Conservation (phyloP, 2,113 vertebrate genomes). For the Semnornis frantzii region DNA sequence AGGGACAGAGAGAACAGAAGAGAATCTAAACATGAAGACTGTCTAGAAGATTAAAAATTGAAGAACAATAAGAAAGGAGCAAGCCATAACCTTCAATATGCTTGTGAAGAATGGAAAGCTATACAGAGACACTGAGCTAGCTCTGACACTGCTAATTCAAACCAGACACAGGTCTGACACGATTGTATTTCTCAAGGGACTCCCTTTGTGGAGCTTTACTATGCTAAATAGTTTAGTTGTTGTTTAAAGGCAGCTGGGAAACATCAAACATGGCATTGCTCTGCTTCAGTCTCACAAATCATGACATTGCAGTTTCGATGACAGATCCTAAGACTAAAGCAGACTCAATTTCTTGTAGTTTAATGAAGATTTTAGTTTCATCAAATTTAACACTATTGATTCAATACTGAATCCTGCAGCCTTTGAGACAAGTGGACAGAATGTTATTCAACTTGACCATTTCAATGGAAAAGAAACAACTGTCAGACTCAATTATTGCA, state of each 20-base stretch:
- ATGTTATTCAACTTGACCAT: background rate
- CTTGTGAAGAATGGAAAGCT: background rate
- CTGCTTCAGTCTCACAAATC: background rate
- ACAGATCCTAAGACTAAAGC: background rate
- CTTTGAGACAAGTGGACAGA: background rate
- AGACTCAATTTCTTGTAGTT: background rate
- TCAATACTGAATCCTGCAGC: background rate
- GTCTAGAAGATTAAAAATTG: background rate
- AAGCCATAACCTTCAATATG: background rate
- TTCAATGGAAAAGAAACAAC: background rate
- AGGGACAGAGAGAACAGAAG: background rate
- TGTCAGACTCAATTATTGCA: background rate
- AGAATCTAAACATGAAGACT: background rate
- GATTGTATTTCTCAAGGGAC: constrained; percentile 4
- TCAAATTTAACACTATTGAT: background rate
- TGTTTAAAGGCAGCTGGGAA: constrained; percentile 31
- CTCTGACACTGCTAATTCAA: background rate
- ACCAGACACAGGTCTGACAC: constrained; percentile 13
- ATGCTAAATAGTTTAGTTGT: background rate
- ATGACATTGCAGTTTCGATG: background rate
- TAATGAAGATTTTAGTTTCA: background rate
- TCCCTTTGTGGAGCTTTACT: background rate
- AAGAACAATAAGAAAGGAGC: background rate
- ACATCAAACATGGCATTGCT: background rate
- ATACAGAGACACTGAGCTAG: background rate